A percentile compares a stretch with the other conserved stretches of the same genome.
These are phyloP conservation scores for Aphelocoma californica DNA, from an alignment of 2,797 vertebrate species.

Conservation along the genomic window DNA sequence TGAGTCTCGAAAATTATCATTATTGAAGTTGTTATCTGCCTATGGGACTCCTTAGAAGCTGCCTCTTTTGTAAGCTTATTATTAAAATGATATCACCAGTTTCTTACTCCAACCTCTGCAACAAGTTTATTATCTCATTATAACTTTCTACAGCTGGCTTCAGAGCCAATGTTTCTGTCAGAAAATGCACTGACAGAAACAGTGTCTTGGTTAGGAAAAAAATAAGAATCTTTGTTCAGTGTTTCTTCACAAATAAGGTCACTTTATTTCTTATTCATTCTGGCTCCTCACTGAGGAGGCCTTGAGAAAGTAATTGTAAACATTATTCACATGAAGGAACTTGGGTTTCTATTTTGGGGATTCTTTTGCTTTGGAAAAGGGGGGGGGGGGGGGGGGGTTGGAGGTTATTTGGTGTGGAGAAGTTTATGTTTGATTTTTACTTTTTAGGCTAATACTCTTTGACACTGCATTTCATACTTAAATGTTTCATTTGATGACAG, in stretches of 20 bases:
- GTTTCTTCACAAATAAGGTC: not conserved
- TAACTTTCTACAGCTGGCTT: not conserved
- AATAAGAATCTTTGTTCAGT: not conserved
- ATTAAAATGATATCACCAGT: not conserved
- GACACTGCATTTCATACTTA: not conserved
- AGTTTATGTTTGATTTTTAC: not conserved
- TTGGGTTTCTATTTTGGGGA: not conserved
- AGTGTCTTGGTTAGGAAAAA: not conserved
- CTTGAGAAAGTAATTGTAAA: not conserved
- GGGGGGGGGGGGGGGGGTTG: accelerated
- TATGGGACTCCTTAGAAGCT: not conserved
- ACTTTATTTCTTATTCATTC: not conserved
- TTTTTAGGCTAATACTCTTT: not conserved
- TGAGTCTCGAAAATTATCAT: not conserved
- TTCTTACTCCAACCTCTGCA: not conserved
- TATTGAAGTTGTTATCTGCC: not conserved
- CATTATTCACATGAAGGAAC: not conserved
- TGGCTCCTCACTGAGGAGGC: not conserved
- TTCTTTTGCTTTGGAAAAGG: not conserved
- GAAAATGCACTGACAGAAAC: not conserved
- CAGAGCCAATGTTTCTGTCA: not conserved
- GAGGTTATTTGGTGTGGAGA: not conserved
- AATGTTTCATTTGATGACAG: not conserved
- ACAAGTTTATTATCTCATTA: not conserved
- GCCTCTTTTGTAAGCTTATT: not conserved